These are phyloP conservation scores for Xenopus borealis DNA, from an alignment of 2,113 vertebrate species.

Conservation along the genomic window DNA sequence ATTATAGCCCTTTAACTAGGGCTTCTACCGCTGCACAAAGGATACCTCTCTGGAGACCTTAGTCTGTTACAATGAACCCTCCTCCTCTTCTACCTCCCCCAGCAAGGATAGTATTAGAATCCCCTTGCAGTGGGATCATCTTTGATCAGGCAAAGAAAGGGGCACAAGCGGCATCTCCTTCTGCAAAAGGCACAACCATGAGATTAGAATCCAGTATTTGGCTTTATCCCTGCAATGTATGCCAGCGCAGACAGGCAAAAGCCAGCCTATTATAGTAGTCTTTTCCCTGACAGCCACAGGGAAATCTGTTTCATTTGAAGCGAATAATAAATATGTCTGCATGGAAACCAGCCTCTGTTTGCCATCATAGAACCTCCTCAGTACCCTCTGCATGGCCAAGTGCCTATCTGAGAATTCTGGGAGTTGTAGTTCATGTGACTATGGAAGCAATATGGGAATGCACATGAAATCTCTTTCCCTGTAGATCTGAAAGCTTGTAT, in stretches of 20 bases:
- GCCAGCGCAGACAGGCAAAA: no score
- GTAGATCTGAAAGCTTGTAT: slow-evolving; percentile 46
- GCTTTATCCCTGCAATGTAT: no score
- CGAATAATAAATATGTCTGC: not conserved
- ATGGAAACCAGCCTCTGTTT: no score
- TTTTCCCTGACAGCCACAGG: no score
- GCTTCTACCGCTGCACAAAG: slow-evolving; percentile 23
- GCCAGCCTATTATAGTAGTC: no score
- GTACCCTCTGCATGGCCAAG: no score
- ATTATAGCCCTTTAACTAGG: slow-evolving; percentile 22
- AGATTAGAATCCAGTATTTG: not conserved
- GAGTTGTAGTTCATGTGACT: no score
- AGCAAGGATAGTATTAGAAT: slow-evolving; percentile 23
- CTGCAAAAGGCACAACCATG: not conserved
- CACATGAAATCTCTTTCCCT: slow-evolving; percentile 19
- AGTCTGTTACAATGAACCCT: not conserved
- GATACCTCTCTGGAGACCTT: slow-evolving; percentile 8
- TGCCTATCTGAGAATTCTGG: no score
- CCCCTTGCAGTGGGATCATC: slow-evolving; percentile 8
- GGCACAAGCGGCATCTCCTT: not conserved
- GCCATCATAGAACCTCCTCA: no score
- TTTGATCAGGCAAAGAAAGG: slow-evolving; percentile 3
- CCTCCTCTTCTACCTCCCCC: slow-evolving; percentile 14
- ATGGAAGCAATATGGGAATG: no score
- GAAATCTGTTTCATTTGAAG: not conserved